Evolutionary conservation across 2,797 vertebrate species (phyloP).

Genomic region (Channallabes apus): DNA sequence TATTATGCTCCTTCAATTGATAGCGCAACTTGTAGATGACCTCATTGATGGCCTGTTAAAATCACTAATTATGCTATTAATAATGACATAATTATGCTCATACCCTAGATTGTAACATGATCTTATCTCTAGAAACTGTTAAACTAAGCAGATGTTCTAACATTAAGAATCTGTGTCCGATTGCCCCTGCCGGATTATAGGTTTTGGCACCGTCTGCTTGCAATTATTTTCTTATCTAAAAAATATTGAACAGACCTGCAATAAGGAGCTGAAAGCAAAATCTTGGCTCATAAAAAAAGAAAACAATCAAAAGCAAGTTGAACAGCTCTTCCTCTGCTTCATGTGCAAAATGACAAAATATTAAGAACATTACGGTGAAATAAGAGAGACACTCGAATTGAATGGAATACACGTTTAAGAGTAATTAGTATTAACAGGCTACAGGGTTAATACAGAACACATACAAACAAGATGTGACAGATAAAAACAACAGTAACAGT

Average conservation of each 20-base stretch:
- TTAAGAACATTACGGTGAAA: background rate
- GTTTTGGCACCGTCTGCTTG: background rate
- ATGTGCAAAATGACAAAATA: background rate
- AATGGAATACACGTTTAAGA: conserved; percentile 18
- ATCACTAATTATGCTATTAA: background rate
- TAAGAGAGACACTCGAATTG: background rate
- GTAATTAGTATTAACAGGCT: background rate
- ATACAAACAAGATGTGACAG: conserved; percentile 1
- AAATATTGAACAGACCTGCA: background rate
- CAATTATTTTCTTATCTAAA: background rate
- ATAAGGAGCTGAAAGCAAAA: background rate
- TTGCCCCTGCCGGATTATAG: background rate
- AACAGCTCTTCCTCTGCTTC: background rate
- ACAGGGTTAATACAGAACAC: conserved; percentile 18
- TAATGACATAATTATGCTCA: background rate
- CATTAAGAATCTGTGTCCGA: background rate
- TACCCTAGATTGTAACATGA: background rate
- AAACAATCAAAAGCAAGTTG: background rate
- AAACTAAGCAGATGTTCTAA: background rate
- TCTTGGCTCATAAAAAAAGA: background rate
- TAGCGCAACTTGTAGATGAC: too few species aligned
- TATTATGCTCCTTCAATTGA: too few species aligned
- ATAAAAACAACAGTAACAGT: background rate
- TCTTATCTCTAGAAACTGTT: background rate
- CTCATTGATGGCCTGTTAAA: background rate